A percentile compares a stretch with the other conserved stretches of the same genome.
Evolutionary conservation across 2,113 vertebrate species (phyloP).

Genomic region (Perca fluviatilis): DNA sequence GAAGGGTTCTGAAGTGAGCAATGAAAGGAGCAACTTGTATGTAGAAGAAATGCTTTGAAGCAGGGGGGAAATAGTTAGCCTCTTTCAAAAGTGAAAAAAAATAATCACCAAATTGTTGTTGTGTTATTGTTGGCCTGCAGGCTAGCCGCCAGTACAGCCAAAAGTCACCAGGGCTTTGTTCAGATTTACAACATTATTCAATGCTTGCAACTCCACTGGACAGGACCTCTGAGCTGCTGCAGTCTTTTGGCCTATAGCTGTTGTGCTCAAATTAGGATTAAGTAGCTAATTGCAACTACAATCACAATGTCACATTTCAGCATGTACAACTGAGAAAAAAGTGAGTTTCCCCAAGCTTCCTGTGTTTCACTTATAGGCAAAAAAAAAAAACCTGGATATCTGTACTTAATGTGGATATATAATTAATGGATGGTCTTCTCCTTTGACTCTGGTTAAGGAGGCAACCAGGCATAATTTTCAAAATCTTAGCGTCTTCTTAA

Average conservation of each 20-base stretch:
- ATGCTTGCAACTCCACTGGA: neutral
- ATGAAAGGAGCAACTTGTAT: slow-evolving; percentile 36
- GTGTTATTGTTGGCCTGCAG: neutral
- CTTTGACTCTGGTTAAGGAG: slow-evolving; percentile 12
- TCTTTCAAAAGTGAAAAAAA: neutral
- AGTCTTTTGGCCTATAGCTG: neutral
- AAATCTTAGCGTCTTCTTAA: slow-evolving; percentile 15
- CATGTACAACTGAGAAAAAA: neutral
- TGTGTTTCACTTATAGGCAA: neutral
- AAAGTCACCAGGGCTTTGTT: slow-evolving; percentile 2
- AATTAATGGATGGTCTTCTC: neutral
- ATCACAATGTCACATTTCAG: neutral
- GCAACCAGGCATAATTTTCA: neutral
- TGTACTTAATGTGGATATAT: neutral
- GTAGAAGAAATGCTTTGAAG: slow-evolving; percentile 28
- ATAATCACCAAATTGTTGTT: slow-evolving; percentile 4
- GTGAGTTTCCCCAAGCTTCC: neutral
- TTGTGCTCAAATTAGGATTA: neutral
- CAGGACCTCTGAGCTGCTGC: neutral
- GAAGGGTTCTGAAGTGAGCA: slow-evolving; percentile 34
- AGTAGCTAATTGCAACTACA: slow-evolving; percentile 1
- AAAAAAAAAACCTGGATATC: neutral
- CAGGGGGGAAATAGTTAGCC: neutral
- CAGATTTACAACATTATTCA: slow-evolving; percentile 16
- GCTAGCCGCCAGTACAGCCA: neutral